These are phyloP conservation scores for Hypselothyrea guttata DNA, from an alignment of 2,888 invertebrate species.

Conservation along the genomic window DNA sequence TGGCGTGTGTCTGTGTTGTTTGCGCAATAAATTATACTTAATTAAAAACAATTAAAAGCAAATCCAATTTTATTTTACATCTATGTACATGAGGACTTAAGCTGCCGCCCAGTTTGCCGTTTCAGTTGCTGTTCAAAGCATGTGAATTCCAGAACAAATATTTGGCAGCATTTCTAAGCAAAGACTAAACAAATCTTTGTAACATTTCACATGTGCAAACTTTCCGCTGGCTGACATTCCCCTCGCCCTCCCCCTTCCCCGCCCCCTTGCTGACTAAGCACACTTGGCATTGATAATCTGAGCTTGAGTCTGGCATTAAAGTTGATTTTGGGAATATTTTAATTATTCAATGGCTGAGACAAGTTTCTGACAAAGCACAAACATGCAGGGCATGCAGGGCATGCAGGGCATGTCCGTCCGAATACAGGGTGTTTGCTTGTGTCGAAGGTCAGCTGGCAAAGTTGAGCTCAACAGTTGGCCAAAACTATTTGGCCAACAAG, in stretches of 20 bases:
- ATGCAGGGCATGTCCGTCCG: background rate
- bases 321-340: constrained; percentile 61
- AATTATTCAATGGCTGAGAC: constrained; percentile 51
- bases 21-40: constrained; percentile 75
- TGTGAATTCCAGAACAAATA: constrained; percentile 59
- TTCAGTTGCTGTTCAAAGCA: constrained; percentile 13
- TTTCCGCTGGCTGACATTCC: constrained; percentile 28
- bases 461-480: constrained; percentile 58
- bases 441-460: constrained; percentile 52
- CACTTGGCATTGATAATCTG: constrained; percentile 44
- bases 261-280: background rate
- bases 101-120: constrained; percentile 16
- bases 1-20: constrained; percentile 45
- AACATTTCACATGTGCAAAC: constrained; percentile 71
- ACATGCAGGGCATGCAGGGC: constrained; percentile 4
- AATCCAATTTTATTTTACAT: constrained; percentile 65
- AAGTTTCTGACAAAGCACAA: constrained; percentile 4
- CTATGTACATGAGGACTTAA: constrained; percentile 22
- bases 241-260: background rate
- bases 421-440: constrained; percentile 33
- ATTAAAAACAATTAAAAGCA: constrained; percentile 80
- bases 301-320: constrained; percentile 47
- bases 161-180: constrained; percentile 57
- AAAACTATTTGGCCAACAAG: constrained; percentile 60
- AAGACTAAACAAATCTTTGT: constrained; percentile 68